Conservation (phyloP, 2,113 vertebrate genomes). For the Platichthys flesus region DNA sequence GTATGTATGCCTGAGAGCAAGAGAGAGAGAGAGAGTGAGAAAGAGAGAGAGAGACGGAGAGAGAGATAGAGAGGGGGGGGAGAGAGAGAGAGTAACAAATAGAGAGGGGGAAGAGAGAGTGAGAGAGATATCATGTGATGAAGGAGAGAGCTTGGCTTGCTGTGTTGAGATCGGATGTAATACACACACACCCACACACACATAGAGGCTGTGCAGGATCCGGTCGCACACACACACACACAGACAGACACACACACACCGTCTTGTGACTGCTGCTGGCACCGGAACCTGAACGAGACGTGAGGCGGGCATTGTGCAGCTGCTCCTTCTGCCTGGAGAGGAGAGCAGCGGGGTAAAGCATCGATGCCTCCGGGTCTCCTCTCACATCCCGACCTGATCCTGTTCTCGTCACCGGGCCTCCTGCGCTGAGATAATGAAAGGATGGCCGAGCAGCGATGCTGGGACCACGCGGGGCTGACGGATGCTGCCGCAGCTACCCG, state of each 20-base stretch:
- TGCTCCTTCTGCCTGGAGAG: neutral
- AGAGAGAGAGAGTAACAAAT: too few relatives aligned
- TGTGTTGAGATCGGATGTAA: conserved; percentile 30
- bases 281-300: conserved; percentile 25
- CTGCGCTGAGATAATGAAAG: conserved; percentile 77
- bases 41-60: conserved; percentile 1
- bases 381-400: conserved; percentile 21
- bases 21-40: neutral
- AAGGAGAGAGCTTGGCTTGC: conserved; percentile 22
- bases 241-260: conserved; percentile 1
- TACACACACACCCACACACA: conserved; percentile 18
- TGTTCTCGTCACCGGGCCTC: conserved; percentile 48
- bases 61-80: neutral
- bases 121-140: conserved; percentile 65
- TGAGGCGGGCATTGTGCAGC: neutral
- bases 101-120: conserved; percentile 2
- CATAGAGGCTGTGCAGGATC: neutral
- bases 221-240: conserved; percentile 16
- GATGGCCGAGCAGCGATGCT: conserved; percentile 76
- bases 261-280: conserved; percentile 56
- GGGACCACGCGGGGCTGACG: conserved; percentile 67
- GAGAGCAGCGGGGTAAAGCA: conserved; percentile 14
- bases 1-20: too few relatives aligned
- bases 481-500: conserved; percentile 59
- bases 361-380: conserved; percentile 54